These are phyloP conservation scores for Calidris pygmaea DNA, from an alignment of 2,113 vertebrate genomes.

Conservation along the genomic window DNA sequence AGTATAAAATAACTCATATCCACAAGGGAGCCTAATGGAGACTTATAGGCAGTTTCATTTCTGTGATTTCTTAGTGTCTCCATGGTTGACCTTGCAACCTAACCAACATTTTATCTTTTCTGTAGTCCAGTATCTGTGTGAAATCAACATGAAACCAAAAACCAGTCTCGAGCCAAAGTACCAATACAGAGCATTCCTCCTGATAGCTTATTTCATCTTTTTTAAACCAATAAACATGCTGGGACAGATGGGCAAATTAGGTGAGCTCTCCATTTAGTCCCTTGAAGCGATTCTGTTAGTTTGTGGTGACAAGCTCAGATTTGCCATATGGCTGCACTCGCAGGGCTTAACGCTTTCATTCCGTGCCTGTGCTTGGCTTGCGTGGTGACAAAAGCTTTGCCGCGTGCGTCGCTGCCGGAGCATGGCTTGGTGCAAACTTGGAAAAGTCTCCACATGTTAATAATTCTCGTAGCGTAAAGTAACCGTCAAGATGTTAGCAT, in stretches of 20 bases:
- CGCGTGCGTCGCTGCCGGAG: not conserved
- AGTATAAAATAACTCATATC: not conserved
- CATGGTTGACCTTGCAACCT: not conserved
- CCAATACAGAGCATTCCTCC: not conserved
- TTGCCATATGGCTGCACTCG: slow-evolving; percentile 73
- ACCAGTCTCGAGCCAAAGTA: not conserved
- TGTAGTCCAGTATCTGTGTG: not conserved
- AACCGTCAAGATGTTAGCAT: not conserved
- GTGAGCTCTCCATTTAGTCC: slow-evolving; percentile 58
- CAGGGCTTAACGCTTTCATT: slow-evolving; percentile 6
- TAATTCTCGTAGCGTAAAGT: not conserved
- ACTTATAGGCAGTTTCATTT: not conserved
- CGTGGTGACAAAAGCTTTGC: not conserved
- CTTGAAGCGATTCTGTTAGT: slow-evolving; percentile 59
- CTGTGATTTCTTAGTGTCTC: not conserved
- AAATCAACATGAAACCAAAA: not conserved
- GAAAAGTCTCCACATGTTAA: not conserved
- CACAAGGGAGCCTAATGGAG: not conserved
- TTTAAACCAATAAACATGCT: slow-evolving; percentile 41
- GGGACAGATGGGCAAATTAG: slow-evolving; percentile 68
- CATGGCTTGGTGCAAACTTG: not conserved
- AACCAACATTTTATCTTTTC: not conserved
- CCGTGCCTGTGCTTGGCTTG: not conserved
- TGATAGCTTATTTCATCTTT: slow-evolving; percentile 43
- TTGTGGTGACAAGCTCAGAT: slow-evolving; percentile 59